Base-by-base conservation (phyloP, 2,113 vertebrate genomes). In the Hippopotamus amphibius region DNA sequence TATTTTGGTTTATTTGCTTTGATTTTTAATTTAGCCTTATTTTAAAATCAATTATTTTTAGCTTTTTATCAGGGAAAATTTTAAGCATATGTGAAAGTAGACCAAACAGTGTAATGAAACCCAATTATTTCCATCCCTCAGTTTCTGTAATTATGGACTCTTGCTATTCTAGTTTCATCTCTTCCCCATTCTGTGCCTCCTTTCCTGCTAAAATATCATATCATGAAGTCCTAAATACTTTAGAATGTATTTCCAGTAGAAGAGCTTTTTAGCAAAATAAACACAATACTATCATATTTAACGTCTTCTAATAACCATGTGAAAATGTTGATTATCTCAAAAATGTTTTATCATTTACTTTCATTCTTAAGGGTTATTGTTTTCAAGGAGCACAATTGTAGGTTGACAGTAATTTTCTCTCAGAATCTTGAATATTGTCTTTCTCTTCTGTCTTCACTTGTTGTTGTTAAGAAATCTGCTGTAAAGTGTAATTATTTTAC, bases 401-500 rank as follows among this genome's bases (percentile, higher is more conserved):
- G 30, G 28, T 94, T 88, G n/a, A 83, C 21, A 63, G 43, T 96
- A 48, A 87, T 83, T 88, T 96, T 92, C 28, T 92, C n/a, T 69
- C 26, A 69, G 3, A 53, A 41, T 83, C 14, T 76, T 86, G 53
- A 91, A 57, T 72, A 15, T 74, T 37, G 28, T 96, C 19, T 11
- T 63, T 92, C 6, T 37, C 13, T 89, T 43, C 79, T 63, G 53
- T 22, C 30, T 63, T 96, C 19, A 95, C 41, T 69, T 71, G 13
- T 82, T 94, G 83, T 72, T 48, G 7, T 84, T 84, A 30, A 53
- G 57, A 94, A 43, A 4, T 61, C 59, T 83, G n/a, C n/a, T 77
- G 1, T 69, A 83, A 77, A 76, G 41, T 82, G 22, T 88, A 28
- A 87, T 79, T 69, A 79, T 92, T 88, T 33, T 71, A 14, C 37